These are phyloP conservation scores for Aythya baeri DNA, from an alignment of 2,113 vertebrate species.

Conservation along the genomic window DNA sequence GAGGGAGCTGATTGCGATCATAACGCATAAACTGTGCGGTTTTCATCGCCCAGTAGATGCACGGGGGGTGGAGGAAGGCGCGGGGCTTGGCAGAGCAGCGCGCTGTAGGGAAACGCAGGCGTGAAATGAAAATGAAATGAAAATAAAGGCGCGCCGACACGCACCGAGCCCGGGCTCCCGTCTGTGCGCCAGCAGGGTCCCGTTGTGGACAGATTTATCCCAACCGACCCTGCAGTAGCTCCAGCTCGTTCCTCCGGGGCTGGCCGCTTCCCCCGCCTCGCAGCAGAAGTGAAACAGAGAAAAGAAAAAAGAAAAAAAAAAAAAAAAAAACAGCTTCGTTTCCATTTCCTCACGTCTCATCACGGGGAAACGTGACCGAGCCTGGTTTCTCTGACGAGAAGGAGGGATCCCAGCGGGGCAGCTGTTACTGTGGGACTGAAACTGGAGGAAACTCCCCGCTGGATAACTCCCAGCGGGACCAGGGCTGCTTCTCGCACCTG, in stretches of 20 bases:
- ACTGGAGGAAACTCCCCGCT: neutral
- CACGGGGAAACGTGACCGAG: neutral
- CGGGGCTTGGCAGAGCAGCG: neutral
- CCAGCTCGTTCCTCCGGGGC: neutral
- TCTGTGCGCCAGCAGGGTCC: accelerated
- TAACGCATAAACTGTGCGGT: neutral
- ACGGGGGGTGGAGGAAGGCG: neutral
- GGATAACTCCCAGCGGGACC: neutral
- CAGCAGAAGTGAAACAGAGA: neutral
- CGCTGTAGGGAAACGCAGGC: neutral
- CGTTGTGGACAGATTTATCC: neutral
- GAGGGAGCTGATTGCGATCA: neutral
- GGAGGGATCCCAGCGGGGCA: neutral
- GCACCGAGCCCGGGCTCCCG: neutral
- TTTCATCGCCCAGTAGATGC: neutral
- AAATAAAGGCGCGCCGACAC: neutral
- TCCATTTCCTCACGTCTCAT: neutral
- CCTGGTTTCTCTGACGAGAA: neutral
- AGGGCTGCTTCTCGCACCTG: neutral
- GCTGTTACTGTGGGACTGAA: neutral
- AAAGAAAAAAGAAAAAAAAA: too few species aligned
- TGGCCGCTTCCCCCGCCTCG: neutral
- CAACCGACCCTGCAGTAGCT: neutral
- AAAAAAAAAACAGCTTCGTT: accelerated
- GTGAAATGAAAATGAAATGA: neutral